These are phyloP conservation scores for Leptatherina wallacei DNA, from an alignment of 2,797 vertebrate genomes.

Conservation along the genomic window DNA sequence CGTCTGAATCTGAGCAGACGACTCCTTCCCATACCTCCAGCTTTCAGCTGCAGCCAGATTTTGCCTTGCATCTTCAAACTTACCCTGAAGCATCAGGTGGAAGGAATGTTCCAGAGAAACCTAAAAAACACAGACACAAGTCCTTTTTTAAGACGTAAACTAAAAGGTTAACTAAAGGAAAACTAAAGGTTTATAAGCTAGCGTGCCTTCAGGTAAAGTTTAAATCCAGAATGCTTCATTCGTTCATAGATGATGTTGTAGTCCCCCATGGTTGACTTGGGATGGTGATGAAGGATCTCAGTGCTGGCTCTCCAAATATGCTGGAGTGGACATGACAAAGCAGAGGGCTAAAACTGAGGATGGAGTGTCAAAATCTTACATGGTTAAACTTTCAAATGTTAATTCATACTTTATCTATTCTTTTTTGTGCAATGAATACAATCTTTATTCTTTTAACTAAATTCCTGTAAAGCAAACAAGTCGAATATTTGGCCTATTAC, in stretches of 20 bases:
- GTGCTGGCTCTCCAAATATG: conserved; percentile 88
- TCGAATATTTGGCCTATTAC: not conserved
- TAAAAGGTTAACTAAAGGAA: not conserved
- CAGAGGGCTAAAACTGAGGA: not conserved
- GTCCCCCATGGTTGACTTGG: conserved; percentile 82
- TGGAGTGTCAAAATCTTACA: not conserved
- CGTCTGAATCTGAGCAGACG: conserved; percentile 74
- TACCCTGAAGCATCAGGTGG: conserved; percentile 86
- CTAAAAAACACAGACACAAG: conserved; percentile 64
- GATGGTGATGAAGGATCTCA: conserved; percentile 91
- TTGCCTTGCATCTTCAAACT: conserved; percentile 84
- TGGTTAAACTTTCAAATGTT: not conserved
- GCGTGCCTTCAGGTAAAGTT: conserved; percentile 87
- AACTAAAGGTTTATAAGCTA: not conserved
- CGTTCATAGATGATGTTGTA: conserved; percentile 87
- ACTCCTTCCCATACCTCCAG: conserved; percentile 88
- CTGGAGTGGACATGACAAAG: conserved; percentile 68
- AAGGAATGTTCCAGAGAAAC: conserved; percentile 90
- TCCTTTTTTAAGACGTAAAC: not conserved
- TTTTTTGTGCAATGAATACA: not conserved
- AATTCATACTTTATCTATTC: not conserved
- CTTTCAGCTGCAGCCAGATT: conserved; percentile 85
- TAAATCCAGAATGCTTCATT: conserved; percentile 89
- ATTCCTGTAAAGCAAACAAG: not conserved
- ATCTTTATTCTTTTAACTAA: not conserved